A percentile compares a stretch with the other conserved stretches of the same genome.
Evolutionary conservation across 2,797 vertebrate species (phyloP).

Genomic region (Malacoraja senta): DNA sequence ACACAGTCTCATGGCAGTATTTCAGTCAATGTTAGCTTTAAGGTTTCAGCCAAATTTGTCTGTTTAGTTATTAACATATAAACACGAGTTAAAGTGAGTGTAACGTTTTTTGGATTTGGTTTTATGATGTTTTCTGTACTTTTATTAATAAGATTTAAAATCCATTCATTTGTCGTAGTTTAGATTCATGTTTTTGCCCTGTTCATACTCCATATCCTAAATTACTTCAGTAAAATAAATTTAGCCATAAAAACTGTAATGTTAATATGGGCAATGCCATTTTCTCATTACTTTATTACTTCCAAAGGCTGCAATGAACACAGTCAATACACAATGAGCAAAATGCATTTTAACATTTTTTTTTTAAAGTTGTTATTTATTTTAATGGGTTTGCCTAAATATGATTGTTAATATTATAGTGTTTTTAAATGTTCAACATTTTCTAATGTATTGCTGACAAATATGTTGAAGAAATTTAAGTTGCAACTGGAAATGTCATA

Average conservation of each 20-base stretch:
- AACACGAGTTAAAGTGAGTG: background rate
- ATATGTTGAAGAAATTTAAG: background rate
- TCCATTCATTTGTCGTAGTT: background rate
- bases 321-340: background rate
- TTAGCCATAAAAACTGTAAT: background rate
- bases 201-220: background rate
- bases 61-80: background rate
- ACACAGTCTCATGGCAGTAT: background rate
- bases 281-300: background rate
- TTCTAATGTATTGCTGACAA: background rate
- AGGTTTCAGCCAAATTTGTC: background rate
- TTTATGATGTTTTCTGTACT: background rate
- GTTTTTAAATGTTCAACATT: background rate
- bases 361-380: background rate
- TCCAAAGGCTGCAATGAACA: background rate
- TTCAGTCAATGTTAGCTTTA: background rate
- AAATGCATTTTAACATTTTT: background rate
- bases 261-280: no score
- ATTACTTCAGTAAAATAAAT: background rate
- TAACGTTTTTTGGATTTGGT: background rate
- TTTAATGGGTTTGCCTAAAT: background rate
- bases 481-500: conserved; percentile 14
- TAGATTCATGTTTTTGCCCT: background rate
- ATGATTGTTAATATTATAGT: background rate
- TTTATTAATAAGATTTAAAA: conserved; percentile 26